Evolutionary conservation across 2,113 vertebrate genomes (phyloP).

Genomic region (Astur gentilis): DNA sequence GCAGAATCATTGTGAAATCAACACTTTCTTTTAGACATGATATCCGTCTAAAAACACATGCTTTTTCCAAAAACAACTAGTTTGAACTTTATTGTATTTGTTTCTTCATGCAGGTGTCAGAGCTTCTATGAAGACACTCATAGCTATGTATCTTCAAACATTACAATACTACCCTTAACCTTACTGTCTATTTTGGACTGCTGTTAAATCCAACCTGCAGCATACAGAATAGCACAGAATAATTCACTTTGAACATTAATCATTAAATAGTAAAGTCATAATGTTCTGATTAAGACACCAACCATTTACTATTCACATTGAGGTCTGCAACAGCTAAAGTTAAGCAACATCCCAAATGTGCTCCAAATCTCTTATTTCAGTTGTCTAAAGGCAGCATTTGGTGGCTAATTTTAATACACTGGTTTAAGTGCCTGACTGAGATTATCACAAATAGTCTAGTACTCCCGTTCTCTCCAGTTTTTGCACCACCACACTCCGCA

Average conservation of each 20-base stretch:
- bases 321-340: neutral
- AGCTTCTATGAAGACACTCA: neutral
- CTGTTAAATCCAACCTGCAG: neutral
- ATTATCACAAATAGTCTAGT: neutral
- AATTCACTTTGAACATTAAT: neutral
- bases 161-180: neutral
- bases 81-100: neutral
- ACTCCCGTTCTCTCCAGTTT: neutral
- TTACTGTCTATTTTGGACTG: neutral
- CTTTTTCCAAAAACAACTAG: constrained; percentile 4
- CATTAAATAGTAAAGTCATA: neutral
- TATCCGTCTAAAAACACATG: neutral
- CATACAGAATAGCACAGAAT: neutral
- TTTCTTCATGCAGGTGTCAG: neutral
- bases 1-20: neutral
- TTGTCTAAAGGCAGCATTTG: neutral
- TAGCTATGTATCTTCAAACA: neutral
- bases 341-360: neutral
- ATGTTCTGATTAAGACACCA: neutral
- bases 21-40: neutral
- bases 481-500: neutral
- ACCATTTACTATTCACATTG: neutral
- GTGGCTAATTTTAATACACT: neutral
- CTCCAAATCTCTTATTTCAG: neutral
- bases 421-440: neutral